These are phyloP conservation scores for Pogonocichla stellata DNA, from an alignment of 2,113 vertebrate species.

Conservation along the genomic window DNA sequence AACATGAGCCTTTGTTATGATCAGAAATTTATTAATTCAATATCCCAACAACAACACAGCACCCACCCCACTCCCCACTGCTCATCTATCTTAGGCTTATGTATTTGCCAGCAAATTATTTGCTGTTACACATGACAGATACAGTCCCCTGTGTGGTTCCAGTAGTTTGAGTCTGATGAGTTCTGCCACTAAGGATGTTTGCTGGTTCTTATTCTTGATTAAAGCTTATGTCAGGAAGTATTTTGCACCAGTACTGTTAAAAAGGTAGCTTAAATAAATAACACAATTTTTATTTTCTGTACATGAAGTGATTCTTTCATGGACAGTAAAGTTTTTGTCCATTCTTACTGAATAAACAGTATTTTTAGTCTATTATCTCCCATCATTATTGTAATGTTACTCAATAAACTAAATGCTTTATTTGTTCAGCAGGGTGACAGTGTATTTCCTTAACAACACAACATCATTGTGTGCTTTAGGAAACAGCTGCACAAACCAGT, in stretches of 20 bases:
- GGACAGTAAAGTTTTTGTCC: slow-evolving; percentile 59
- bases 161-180: neutral
- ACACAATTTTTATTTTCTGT: slow-evolving; percentile 16
- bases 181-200: neutral
- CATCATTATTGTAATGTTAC: slow-evolving; percentile 64
- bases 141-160: neutral
- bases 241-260: neutral
- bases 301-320: slow-evolving; percentile 17
- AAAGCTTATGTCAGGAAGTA: slow-evolving; percentile 5
- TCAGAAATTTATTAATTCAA: neutral
- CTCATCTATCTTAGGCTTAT: neutral
- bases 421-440: slow-evolving; percentile 68
- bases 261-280: slow-evolving; percentile 37
- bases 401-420: slow-evolving; percentile 74
- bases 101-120: neutral
- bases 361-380: slow-evolving; percentile 69
- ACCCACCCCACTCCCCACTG: neutral
- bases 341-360: slow-evolving; percentile 66
- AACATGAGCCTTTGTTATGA: neutral
- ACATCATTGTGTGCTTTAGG: slow-evolving; percentile 71
- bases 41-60: neutral
- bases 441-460: slow-evolving; percentile 75
- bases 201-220: neutral
- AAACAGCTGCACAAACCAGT: slow-evolving; percentile 73
- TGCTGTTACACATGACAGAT: neutral